These are phyloP conservation scores for Lonchura striata DNA, from an alignment of 2,113 vertebrate species.

Conservation along the genomic window DNA sequence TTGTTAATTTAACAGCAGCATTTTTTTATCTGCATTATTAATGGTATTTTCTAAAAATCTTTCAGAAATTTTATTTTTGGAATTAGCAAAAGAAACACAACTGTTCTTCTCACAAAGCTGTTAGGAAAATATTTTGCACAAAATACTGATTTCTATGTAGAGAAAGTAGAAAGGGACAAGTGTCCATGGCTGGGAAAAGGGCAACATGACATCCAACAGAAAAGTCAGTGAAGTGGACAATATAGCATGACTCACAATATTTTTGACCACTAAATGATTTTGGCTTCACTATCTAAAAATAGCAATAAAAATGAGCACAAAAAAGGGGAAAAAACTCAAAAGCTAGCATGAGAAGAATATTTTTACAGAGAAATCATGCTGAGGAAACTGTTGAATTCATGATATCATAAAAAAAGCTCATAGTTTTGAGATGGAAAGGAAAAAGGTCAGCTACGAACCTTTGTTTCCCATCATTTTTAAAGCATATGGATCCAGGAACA, in stretches of 20 bases:
- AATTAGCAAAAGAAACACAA: not conserved
- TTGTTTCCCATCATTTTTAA: not conserved
- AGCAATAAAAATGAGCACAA: not conserved
- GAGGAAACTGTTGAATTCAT: not conserved
- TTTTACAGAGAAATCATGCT: not conserved
- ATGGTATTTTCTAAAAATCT: not conserved
- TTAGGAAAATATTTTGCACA: not conserved
- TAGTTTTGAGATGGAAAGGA: constrained; percentile 3
- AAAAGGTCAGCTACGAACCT: not conserved
- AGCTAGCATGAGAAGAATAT: not conserved
- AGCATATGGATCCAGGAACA: not conserved
- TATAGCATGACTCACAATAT: not conserved
- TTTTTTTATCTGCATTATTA: not conserved
- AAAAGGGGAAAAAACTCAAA: not conserved
- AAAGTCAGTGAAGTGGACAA: not conserved
- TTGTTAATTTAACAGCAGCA: not conserved
- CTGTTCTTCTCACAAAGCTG: not conserved
- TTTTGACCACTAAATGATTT: not conserved
- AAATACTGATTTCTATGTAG: not conserved
- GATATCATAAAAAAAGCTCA: not conserved
- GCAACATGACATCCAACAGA: not conserved
- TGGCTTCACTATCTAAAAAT: not conserved
- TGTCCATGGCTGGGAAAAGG: not conserved
- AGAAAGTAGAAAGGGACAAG: not conserved
- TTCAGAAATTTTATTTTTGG: not conserved